Evolutionary conservation across 2,797 vertebrate species (phyloP), one percentile per base, ranked within the genome.

Genomic region (Staurois parvus): DNA sequence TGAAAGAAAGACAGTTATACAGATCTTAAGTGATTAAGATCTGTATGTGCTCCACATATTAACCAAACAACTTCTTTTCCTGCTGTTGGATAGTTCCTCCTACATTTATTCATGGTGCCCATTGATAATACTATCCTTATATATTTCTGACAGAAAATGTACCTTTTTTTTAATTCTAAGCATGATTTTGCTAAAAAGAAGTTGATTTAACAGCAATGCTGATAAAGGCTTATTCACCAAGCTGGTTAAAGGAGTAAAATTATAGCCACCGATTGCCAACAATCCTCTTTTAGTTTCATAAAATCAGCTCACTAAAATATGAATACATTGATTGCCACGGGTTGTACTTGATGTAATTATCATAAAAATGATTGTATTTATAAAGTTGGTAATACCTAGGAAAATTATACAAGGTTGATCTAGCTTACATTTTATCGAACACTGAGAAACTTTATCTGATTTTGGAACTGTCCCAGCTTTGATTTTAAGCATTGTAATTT

Each of bases 401-500:
- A 64, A 64, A 28, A 26, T 10, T 13, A 28, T n/a, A 11, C 11
- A 66, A 66, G 4, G 26, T 4, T 24, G 11, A 66, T 15, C 42
- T 29, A 29, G 13, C 64, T 4, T 66, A 28, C 28, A 3, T 24
- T 29, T 12, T 66, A 37, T 11, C 13, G n/a, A 66, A 12, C 3
- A 5, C 13, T 66, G 26, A 29, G 64, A 66, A 66, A 66, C 64
- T 66, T 66, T 66, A 66, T 66, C 26, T 66, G 19, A 26, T 26
- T 66, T 29, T 66, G 64, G 64, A 66, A 66, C 28, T 66, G 4
- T 66, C 26, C 26, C 26, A 66, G 15, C 8, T 66, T 66, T 66
- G 64, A 66, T 66, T 67, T 62, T 29, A 81, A 37, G 30, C 1
- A 21, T 59, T 28, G n/a, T 34, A 59, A 72, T 81, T 34, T 70